Evolutionary conservation across 2,113 vertebrate species (phyloP).

Genomic region (Hiodon tergisus): DNA sequence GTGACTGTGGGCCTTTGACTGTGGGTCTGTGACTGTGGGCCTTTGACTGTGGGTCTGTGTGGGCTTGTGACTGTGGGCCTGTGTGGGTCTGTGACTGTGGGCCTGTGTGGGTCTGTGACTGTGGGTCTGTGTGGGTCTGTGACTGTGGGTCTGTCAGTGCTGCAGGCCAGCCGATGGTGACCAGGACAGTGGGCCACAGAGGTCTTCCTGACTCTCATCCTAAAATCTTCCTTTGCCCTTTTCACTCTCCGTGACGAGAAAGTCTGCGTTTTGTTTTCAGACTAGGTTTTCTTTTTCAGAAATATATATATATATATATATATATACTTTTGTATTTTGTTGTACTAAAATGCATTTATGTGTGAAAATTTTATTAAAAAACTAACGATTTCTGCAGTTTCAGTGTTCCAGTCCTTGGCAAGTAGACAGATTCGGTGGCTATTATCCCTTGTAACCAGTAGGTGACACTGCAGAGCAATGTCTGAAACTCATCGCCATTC

Average conservation of each 20-base stretch:
- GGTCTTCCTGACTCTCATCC: conserved; percentile 62
- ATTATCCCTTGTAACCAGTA: background rate
- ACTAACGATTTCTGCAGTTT: conserved; percentile 6
- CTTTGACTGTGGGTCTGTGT: no score
- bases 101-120: no score
- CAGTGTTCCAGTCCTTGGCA: background rate
- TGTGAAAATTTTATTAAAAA: conserved; percentile 50
- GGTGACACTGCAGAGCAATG: no score
- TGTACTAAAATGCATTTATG: conserved; percentile 70
- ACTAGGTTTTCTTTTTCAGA: conserved; percentile 59
- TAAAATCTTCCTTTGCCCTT: conserved; percentile 36
- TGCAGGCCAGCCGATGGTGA: conserved; percentile 29
- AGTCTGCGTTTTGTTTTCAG: conserved; percentile 59
- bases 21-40: no score
- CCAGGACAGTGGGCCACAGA: conserved; percentile 59
- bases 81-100: no score
- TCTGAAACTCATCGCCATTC: background rate
- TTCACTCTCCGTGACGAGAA: conserved; percentile 48
- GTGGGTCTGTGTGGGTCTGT: conserved; percentile 28
- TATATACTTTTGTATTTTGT: conserved; percentile 62
- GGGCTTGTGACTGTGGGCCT: no score
- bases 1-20: no score
- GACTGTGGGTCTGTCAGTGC: no score
- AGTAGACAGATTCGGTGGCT: background rate
- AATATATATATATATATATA: conserved; percentile 53